Percentiles rank a stretch among this genome's conserved stretches.
Evolutionary conservation across 2,113 vertebrate genomes (phyloP).

Genomic region (Vulpes lagopus): DNA sequence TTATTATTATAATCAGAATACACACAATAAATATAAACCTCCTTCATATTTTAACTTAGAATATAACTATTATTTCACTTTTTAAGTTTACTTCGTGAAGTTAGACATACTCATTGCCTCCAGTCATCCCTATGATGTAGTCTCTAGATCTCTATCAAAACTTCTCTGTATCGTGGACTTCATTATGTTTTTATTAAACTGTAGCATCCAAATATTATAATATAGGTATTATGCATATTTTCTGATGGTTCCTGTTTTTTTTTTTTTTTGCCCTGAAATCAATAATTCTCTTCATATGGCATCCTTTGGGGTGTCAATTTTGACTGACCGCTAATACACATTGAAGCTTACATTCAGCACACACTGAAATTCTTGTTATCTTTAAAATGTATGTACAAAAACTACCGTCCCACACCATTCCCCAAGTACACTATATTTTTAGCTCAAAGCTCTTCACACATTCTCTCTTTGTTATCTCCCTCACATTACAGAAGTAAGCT

Average conservation of each 20-base stretch:
- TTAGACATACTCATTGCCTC: not conserved
- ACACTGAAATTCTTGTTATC: not conserved
- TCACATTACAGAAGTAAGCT: not conserved
- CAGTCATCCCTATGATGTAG: not conserved
- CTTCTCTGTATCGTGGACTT: not conserved
- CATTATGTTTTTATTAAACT: not conserved
- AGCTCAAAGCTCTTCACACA: not conserved
- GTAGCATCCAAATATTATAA: not conserved
- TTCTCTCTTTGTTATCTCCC: not conserved
- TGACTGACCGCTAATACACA: not conserved
- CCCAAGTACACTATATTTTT: not conserved
- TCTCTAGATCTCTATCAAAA: not conserved
- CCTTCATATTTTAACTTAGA: not conserved
- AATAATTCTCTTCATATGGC: not conserved
- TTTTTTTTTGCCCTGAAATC: not conserved
- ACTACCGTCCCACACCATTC: not conserved
- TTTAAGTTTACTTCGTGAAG: not conserved
- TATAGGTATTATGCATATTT: not conserved
- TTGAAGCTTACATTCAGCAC: not conserved
- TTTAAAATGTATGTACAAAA: not conserved
- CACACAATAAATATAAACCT: not conserved
- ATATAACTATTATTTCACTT: not conserved
- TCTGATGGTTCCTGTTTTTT: not conserved
- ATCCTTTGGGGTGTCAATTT: not conserved
- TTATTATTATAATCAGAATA: not conserved